Conservation (phyloP, 2,888 invertebrate species). For the Oxyteleia sp. region DNA sequence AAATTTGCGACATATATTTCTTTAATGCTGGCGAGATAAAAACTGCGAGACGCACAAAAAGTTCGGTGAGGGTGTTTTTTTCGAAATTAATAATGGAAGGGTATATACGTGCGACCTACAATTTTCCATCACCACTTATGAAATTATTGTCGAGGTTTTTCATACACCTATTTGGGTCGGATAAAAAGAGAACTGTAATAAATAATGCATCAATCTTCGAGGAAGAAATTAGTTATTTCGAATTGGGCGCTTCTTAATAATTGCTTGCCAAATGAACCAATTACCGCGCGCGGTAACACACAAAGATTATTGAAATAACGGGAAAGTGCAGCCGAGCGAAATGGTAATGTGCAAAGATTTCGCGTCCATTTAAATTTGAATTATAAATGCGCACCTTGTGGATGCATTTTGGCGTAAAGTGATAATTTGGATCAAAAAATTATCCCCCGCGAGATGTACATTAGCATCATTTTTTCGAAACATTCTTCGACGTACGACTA, state of each 20-base stretch:
- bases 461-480: slow-evolving; percentile 36
- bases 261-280: not conserved
- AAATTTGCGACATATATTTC: too few species aligned
- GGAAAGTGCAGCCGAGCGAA: slow-evolving; percentile 16
- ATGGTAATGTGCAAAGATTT: slow-evolving; percentile 34
- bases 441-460: not conserved
- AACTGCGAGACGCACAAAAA: not conserved
- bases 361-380: slow-evolving; percentile 33
- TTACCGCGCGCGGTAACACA: not conserved
- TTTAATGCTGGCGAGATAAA: not conserved
- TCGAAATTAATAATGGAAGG: too few species aligned
- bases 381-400: slow-evolving; percentile 42
- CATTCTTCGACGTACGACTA: not conserved
- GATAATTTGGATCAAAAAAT: slow-evolving; percentile 44
- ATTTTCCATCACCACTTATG: too few species aligned
- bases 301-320: not conserved
- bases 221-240: not conserved
- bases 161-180: too few species aligned
- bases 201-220: not conserved
- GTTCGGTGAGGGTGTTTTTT: too few species aligned
- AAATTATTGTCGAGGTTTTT: too few species aligned
- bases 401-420: slow-evolving; percentile 24
- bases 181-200: not conserved
- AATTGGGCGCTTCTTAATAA: not conserved
- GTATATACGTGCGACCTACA: too few species aligned